These are phyloP conservation scores for Synergus laeviventris DNA, from an alignment of 2,888 invertebrate genomes.

Conservation along the genomic window DNA sequence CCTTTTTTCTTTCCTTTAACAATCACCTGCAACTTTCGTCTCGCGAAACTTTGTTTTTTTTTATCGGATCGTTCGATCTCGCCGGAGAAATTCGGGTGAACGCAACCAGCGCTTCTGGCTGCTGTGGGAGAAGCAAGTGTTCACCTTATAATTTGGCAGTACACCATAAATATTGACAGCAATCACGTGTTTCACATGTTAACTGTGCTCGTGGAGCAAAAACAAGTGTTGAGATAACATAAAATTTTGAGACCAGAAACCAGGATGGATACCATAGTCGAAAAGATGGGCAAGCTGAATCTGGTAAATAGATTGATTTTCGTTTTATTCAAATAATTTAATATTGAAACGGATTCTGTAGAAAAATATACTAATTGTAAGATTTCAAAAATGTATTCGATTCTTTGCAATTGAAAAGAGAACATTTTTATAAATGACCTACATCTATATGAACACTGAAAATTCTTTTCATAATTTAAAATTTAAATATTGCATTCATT, in stretches of 20 bases:
- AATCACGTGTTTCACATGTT: constrained; percentile 33
- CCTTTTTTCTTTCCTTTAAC: constrained; percentile 36
- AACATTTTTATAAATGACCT: neutral
- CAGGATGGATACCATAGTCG: constrained; percentile 71
- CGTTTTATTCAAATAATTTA: neutral
- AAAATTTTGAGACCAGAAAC: constrained; percentile 12
- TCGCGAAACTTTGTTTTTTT: constrained; percentile 33
- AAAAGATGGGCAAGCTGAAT: constrained; percentile 74
- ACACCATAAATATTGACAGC: constrained; percentile 41
- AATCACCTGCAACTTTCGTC: constrained; percentile 40
- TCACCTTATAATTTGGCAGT: constrained; percentile 42
- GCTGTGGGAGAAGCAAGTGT: constrained; percentile 18
- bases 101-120: constrained; percentile 32
- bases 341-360: neutral
- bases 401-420: neutral
- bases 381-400: neutral
- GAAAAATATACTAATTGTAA: neutral
- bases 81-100: constrained; percentile 41
- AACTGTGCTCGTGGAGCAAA: constrained; percentile 28
- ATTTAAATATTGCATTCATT: neutral
- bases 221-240: constrained; percentile 23
- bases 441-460: neutral
- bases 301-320: constrained; percentile 65
- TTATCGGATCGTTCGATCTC: constrained; percentile 38
- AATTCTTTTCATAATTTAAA: neutral